Evolutionary conservation across 2,113 vertebrate genomes (phyloP), one percentile per base, ranked within the genome.

Genomic region (Connochaetes taurinus): DNA sequence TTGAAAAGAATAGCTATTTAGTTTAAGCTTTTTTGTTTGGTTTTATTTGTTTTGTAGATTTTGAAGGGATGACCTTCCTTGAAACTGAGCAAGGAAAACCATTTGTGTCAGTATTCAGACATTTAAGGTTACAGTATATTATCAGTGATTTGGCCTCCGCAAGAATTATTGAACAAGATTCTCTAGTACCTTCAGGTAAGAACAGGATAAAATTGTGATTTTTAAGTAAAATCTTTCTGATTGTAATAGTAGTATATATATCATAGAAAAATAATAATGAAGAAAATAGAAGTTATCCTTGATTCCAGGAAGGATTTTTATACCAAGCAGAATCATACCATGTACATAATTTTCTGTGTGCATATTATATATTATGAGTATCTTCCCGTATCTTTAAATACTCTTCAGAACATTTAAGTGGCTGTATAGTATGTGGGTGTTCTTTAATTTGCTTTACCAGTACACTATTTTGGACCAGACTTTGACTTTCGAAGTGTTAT

Each of bases 141-240:
- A 99, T 99, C 98, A 99, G 99, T 58, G 99, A 99, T 98, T 98
- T 99, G 96, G 99, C 99, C 0, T 99, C 99, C 0, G 99, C 99
- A 64, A 99, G 99, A 43, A 99, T 99, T 88, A 98, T 99, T 78
- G 99, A 99, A 98, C 98, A 99, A 29, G 99, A 99, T 91, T 99
- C 99, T 78, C 98, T 99, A 55, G 98, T 99, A 90, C 99, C 99
- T 55, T 98, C 99, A 80, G 99, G 99, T 99, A 98, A 98, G 76
- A 82, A 64, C 17, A 84, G 89, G 85, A 88, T 92, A 57, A 87
- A 53, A 55, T 96, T 87, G 55, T 92, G 9, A 92, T 95, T 94
- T 94, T 95, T 71, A 96, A 95, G 14, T 74, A 64, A n/a, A 53
- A n/a, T 57, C 52, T 95, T 91, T 96, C 52, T 97, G 23, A 89